A percentile compares a stretch with the other conserved stretches of the same genome.
These are phyloP conservation scores for Drosophila ananassae DNA, from an alignment of 1,140 invertebrate genomes.

Conservation along the genomic window DNA sequence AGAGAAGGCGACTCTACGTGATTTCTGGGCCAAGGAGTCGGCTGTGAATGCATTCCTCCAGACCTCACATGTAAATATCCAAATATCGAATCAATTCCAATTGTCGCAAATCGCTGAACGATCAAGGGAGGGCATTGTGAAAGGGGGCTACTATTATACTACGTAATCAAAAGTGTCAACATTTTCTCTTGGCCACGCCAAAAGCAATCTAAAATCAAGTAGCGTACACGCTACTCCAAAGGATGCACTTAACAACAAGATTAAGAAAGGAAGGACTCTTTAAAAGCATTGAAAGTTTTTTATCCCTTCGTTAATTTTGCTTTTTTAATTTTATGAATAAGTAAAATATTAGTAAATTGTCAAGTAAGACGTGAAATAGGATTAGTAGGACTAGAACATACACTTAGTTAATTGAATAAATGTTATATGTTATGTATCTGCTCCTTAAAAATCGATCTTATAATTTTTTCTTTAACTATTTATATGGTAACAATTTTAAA, in stretches of 20 bases:
- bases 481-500: background rate
- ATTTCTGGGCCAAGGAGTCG: constrained; percentile 80
- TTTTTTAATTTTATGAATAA: too few relatives aligned
- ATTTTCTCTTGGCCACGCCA: constrained; percentile 35
- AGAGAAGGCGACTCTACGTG: constrained; percentile 67
- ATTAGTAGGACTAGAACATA: too few relatives aligned
- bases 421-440: too few relatives aligned
- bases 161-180: constrained; percentile 49
- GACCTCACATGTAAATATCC: constrained; percentile 65
- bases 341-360: too few relatives aligned
- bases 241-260: constrained; percentile 13
- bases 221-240: constrained; percentile 27
- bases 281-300: too few relatives aligned
- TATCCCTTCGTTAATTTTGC: background rate
- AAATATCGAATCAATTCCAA: constrained; percentile 12
- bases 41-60: constrained; percentile 80
- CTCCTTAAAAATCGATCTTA: too few relatives aligned
- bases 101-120: constrained; percentile 15
- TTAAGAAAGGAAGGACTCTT: too few relatives aligned
- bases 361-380: too few relatives aligned
- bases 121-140: background rate
- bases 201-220: constrained; percentile 47
- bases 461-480: too few relatives aligned
- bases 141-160: constrained; percentile 24
- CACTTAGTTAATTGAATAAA: too few relatives aligned